Percentiles rank a stretch among this genome's conserved stretches.
Conservation (phyloP, 2,797 vertebrate species). For the Lutjanus argentimaculatus region DNA sequence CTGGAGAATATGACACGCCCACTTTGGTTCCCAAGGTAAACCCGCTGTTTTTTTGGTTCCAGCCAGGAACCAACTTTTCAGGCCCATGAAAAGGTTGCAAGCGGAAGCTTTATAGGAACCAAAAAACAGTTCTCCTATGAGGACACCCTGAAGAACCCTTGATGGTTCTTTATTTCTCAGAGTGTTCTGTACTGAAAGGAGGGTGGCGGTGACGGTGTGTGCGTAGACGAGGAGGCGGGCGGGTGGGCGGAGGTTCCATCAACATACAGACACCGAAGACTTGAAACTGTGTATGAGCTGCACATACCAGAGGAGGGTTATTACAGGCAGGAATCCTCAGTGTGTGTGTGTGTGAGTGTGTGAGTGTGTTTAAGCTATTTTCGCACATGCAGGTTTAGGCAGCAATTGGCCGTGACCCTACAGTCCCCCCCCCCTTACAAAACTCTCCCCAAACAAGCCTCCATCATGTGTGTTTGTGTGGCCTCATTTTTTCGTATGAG, state of each 20-base stretch:
- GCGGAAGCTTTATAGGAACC: too few relatives aligned
- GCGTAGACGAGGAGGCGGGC: not conserved
- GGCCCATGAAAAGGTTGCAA: too few relatives aligned
- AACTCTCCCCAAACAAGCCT: constrained; percentile 2
- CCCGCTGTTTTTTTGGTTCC: too few relatives aligned
- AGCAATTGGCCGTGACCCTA: constrained; percentile 28
- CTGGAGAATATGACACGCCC: too few relatives aligned
- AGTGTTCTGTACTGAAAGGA: not conserved
- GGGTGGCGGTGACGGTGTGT: constrained; percentile 7
- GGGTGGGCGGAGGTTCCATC: not conserved
- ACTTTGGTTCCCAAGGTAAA: too few relatives aligned
- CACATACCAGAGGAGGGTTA: constrained; percentile 57
- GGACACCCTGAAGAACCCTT: too few relatives aligned
- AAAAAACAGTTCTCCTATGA: too few relatives aligned
- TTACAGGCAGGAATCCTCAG: constrained; percentile 55
- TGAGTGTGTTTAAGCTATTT: constrained; percentile 49
- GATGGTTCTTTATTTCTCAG: too few relatives aligned
- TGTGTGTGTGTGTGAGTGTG: constrained; percentile 30
- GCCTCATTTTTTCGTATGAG: not conserved
- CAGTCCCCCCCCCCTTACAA: not conserved
- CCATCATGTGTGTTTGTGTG: not conserved
- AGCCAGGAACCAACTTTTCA: too few relatives aligned
- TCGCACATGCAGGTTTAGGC: constrained; percentile 40
- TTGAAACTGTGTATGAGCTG: constrained; percentile 56
- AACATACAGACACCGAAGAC: constrained; percentile 36